phyloP scores from a whole-genome alignment of 2,113 vertebrate species.

The Nycticebus coucang region DNA sequence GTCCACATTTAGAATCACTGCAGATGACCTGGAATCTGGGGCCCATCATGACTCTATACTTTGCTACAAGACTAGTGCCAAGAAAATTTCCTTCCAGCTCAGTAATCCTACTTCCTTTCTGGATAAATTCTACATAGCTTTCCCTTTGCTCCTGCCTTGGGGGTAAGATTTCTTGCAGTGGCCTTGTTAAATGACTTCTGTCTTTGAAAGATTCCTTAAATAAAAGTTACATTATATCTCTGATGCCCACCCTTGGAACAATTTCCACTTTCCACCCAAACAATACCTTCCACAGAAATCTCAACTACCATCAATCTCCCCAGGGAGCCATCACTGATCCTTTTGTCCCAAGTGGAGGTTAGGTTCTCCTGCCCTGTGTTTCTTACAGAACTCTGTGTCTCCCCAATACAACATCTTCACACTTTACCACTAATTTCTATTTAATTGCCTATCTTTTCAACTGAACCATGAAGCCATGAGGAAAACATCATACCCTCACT shows the following conservation, averaged over 20 bases:
- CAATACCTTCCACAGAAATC: slow-evolving; percentile 22
- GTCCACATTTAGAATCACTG: slow-evolving; percentile 71
- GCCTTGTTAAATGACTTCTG: slow-evolving; percentile 68
- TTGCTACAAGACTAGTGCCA: slow-evolving; percentile 60
- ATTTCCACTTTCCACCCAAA: slow-evolving; percentile 49
- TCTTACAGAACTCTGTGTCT: background rate
- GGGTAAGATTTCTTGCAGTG: slow-evolving; percentile 58
- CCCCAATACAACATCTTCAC: background rate
- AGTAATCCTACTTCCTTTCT: slow-evolving; percentile 71
- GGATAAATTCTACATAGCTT: slow-evolving; percentile 68
- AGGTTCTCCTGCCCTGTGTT: background rate
- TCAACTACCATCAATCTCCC: background rate
- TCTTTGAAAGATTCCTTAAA: slow-evolving; percentile 59
- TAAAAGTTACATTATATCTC: slow-evolving; percentile 38
- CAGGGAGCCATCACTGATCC: background rate
- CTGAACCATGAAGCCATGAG: background rate
- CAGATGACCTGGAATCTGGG: slow-evolving; percentile 73
- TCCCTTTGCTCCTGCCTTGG: slow-evolving; percentile 50
- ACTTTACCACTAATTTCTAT: background rate
- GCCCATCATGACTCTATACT: slow-evolving; percentile 66
- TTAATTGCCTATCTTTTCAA: slow-evolving; percentile 5
- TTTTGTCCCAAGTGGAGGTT: background rate
- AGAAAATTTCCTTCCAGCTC: slow-evolving; percentile 67
- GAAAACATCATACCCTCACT: slow-evolving; percentile 9
- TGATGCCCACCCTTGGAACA: slow-evolving; percentile 34